Base-by-base conservation (phyloP, 2,888 invertebrate species). In the Drosophila antonietae region DNA sequence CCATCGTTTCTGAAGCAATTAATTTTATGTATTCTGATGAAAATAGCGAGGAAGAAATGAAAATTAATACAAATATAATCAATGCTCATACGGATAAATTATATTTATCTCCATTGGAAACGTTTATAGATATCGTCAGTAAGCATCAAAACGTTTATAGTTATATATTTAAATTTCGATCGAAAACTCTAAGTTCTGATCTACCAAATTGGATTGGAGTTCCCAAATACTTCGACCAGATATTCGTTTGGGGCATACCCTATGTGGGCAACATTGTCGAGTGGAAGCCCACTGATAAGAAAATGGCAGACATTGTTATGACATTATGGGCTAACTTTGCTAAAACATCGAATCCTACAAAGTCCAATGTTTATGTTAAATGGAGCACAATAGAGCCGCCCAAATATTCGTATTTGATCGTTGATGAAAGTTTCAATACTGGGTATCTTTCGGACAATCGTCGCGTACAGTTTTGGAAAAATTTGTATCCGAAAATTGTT, bases 391-490 rank as follows among this genome's bases (percentile, higher is more conserved):
- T 95, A 86, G 95, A 94, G 69, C 93, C 94, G 46, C 95, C 95
- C 18, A 94, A 94, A 78, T 96, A 96, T 0, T 95, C 95, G 0
- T 95, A 96, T 83, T 93, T 97, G 62, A 95, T 96, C 33, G 95
- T 97, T 55, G 96, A 97, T 90, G 94, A 95, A 58, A 96, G 95
- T 82, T 96, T 97, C 85, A 95, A 96, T 73, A 96, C 97, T 95
- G 96, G 95, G 81, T 95, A 95, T 79, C 92, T 94, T 0, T 94
- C 97, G 37, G 96, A 97, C 92, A 96, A 96, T 87, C 96, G 95
- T 88, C 95, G 96, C 28, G 95, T 97, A 75, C 95, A 95, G 73
- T 97, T 97, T 93, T 97, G 97, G 97, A 96, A 96, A 81, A 95
- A 96, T 72, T 96, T 96, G 91, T 97, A 96, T 90, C 97, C 97